Base-by-base conservation (phyloP, 2,888 invertebrate species). In the Sesia bembeciformis region DNA sequence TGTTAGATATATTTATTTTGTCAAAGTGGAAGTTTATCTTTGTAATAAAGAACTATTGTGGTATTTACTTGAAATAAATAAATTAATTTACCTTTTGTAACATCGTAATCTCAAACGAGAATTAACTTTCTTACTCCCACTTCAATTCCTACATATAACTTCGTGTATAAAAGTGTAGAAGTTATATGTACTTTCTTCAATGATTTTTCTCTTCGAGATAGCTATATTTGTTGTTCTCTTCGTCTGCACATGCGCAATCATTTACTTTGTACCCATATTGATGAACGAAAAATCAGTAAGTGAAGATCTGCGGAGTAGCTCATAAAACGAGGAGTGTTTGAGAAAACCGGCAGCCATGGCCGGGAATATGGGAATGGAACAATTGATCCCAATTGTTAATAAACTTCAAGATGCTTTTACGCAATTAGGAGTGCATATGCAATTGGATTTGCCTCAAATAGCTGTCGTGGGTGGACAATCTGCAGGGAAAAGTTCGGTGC, bases 341-440 rank as follows among this genome's bases (percentile, higher is more conserved):
- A 70, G 70, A 76, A 81, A 86, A 76, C 81, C 85, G 81, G 85
- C 86, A 86, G 81, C 82, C 85, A 89, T 90, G 89, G 62, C 95
- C 85, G 95, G 95, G 77, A 95, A 95, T 84, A 87, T 92, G 79
- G 95, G 95, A 79, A 98, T 99, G 99, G 99, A 99, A 91, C 95
- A 96, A 89, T 94, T 99, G 89, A 99, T 99, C 91, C 98, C 99
- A 72, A 97, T 99, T 81, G 99, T 99, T 80, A 99, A 99, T 91
- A 98, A 97, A 91, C 93, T 99, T 74, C 99, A 99, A 93, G 99
- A 99, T 96, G 99, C 99, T 66, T 99, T 99, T 90, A 96, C 99
- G 63, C 96, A 97, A 78, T 91, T 99, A 83, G 99, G 99, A 68
- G 98, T 99, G 72, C 96, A 97, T 81, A 96, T 99, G 95, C 97